Percentiles rank a stretch among this genome's conserved stretches.
Evolutionary conservation across 1,140 invertebrate genomes (phyloP).

Genomic region (Drosophila insularis): DNA sequence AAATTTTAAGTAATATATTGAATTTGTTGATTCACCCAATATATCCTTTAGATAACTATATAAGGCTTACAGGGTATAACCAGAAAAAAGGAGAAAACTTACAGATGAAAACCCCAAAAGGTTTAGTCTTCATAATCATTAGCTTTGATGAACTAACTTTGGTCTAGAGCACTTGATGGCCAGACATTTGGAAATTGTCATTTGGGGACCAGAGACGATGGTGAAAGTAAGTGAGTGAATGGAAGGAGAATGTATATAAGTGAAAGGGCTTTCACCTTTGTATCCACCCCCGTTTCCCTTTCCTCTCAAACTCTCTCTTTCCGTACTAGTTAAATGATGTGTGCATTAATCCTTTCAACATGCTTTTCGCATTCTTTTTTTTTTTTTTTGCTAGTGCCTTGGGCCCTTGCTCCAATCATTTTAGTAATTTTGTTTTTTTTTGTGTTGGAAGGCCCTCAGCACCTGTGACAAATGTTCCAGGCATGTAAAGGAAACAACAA

Average conservation of each 20-base stretch:
- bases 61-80: not conserved
- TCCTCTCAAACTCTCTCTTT: no score
- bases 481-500: constrained; percentile 13
- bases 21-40: no score
- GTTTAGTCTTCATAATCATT: constrained; percentile 28
- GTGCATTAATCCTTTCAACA: constrained; percentile 76
- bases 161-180: constrained; percentile 26
- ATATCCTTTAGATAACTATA: not conserved
- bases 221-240: constrained; percentile 15
- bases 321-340: constrained; percentile 76
- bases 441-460: constrained; percentile 41
- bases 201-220: constrained; percentile 39
- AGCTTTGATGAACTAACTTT: constrained; percentile 43
- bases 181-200: constrained; percentile 51
- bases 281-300: constrained; percentile 3
- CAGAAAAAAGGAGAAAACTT: not conserved
- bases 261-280: constrained; percentile 46
- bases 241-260: constrained; percentile 12
- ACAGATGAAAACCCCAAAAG: not conserved
- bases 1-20: no score
- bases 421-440: constrained; percentile 33
- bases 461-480: constrained; percentile 74
- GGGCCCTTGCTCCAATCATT: constrained; percentile 36
- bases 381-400: constrained; percentile 14
- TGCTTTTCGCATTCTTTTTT: constrained; percentile 63